Evolutionary conservation across 1,140 invertebrate genomes (phyloP).

Genomic region (Scaptomyza hsui): DNA sequence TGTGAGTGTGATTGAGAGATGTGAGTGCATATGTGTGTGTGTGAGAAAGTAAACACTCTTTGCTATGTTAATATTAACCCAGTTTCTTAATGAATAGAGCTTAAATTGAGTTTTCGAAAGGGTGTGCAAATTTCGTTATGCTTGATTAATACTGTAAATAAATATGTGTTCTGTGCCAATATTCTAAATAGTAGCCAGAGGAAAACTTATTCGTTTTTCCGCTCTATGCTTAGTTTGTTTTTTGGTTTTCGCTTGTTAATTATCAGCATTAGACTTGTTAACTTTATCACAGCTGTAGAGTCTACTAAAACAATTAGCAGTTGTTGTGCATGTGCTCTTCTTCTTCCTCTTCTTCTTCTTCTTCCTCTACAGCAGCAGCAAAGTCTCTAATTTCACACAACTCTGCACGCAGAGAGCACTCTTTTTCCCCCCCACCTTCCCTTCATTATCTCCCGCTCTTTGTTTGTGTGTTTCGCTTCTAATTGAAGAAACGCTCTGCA

Average conservation of each 20-base stretch:
- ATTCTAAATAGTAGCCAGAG: no score
- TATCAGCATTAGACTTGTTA: slow-evolving; percentile 45
- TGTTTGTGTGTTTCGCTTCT: slow-evolving; percentile 54
- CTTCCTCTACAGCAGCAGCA: slow-evolving; percentile 4
- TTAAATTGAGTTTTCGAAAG: neutral
- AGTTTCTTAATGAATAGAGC: slow-evolving; percentile 8
- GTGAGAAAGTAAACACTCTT: slow-evolving; percentile 14
- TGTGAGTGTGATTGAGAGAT: slow-evolving; percentile 11
- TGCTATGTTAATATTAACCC: slow-evolving; percentile 26
- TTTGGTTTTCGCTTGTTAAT: slow-evolving; percentile 15
- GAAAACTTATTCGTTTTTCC: no score
- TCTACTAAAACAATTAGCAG: slow-evolving; percentile 44
- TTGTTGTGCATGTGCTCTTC: slow-evolving; percentile 20
- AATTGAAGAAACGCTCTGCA: slow-evolving; percentile 61
- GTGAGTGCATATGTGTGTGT: slow-evolving; percentile 1
- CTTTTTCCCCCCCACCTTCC: neutral
- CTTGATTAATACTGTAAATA: neutral
- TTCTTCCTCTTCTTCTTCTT: slow-evolving; percentile 3
- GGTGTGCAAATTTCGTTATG: neutral
- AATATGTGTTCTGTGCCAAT: no score
- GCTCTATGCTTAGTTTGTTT: neutral
- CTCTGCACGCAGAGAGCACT: slow-evolving; percentile 27
- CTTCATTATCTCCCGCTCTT: neutral
- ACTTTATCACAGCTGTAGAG: slow-evolving; percentile 31
- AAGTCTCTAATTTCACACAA: slow-evolving; percentile 47